Evolutionary conservation across 2,888 invertebrate genomes (phyloP).

Genomic region (Lasioglossum lativentre): DNA sequence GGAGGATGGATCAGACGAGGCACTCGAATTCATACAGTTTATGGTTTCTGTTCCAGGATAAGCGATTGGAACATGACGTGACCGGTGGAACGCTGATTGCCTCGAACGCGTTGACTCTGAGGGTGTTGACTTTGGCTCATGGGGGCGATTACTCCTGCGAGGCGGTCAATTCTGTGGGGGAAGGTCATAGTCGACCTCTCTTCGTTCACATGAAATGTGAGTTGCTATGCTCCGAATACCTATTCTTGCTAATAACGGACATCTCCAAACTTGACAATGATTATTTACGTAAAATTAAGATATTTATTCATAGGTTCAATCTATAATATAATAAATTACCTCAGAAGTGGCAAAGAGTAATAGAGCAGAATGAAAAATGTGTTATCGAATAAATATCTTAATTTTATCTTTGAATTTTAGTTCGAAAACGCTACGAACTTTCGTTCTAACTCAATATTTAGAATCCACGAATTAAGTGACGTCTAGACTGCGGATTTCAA

Average conservation of each 20-base stretch:
- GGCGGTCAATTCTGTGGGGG: conserved; percentile 92
- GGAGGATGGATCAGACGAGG: not conserved
- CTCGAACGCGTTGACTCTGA: conserved; percentile 89
- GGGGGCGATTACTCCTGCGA: conserved; percentile 93
- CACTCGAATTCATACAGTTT: not conserved
- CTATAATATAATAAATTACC: too few species aligned
- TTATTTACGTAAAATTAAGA: too few species aligned
- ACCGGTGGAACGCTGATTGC: conserved; percentile 89
- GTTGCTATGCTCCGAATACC: conserved; percentile 81
- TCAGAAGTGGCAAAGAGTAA: too few species aligned
- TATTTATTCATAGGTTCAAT: too few species aligned
- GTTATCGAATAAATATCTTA: too few species aligned
- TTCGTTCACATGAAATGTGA: conserved; percentile 92
- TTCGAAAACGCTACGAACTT: too few species aligned
- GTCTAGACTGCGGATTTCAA: too few species aligned
- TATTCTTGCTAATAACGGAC: not conserved
- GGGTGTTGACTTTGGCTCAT: conserved; percentile 89
- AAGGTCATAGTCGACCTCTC: conserved; percentile 91
- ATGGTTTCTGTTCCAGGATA: conserved; percentile 86
- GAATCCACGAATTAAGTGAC: too few species aligned
- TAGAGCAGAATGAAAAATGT: too few species aligned
- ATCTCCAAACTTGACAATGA: not conserved
- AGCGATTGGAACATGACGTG: conserved; percentile 88
- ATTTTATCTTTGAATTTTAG: too few species aligned
- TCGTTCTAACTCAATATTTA: too few species aligned